Conservation (phyloP, 2,797 vertebrate genomes). For the Holocentrus rufus region DNA sequence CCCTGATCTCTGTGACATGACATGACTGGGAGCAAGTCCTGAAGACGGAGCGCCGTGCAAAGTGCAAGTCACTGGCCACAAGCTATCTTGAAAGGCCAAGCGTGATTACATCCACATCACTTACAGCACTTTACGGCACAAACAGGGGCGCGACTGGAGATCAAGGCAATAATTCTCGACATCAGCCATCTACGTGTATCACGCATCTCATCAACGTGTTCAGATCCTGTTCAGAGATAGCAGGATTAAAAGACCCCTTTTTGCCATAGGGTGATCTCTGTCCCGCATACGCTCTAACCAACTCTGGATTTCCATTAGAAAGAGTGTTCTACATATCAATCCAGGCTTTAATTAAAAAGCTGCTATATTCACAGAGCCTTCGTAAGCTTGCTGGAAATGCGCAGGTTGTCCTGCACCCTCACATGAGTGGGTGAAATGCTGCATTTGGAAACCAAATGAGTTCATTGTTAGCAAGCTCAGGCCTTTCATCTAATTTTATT, state of each 20-base stretch:
- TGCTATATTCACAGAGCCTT: conserved; percentile 82
- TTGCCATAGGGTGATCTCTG: conserved; percentile 48
- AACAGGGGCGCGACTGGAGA: conserved; percentile 42
- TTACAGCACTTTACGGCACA: conserved; percentile 47
- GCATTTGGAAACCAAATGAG: conserved; percentile 86
- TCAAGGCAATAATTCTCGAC: conserved; percentile 24
- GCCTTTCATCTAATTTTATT: conserved; percentile 81
- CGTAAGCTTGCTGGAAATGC: conserved; percentile 71
- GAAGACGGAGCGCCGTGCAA: conserved; percentile 31
- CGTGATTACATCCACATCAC: conserved; percentile 51
- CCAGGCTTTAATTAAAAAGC: conserved; percentile 86
- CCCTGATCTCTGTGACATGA: conserved; percentile 71
- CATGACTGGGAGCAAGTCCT: conserved; percentile 57
- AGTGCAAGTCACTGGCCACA: conserved; percentile 52
- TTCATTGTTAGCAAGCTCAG: conserved; percentile 70
- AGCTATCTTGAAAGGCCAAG: conserved; percentile 70
- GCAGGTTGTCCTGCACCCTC: conserved; percentile 66
- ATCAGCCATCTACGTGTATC: conserved; percentile 45
- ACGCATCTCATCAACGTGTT: conserved; percentile 19
- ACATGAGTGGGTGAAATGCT: conserved; percentile 72
- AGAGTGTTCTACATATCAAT: conserved; percentile 87
- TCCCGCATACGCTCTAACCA: conserved; percentile 53
- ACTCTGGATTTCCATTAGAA: conserved; percentile 84
- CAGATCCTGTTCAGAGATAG: conserved; percentile 18
- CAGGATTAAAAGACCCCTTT: conserved; percentile 30